Percentiles rank a stretch among this genome's conserved stretches.
These are phyloP conservation scores for Hypomecis atomaria DNA, from an alignment of 2,888 invertebrate genomes.

Conservation along the genomic window DNA sequence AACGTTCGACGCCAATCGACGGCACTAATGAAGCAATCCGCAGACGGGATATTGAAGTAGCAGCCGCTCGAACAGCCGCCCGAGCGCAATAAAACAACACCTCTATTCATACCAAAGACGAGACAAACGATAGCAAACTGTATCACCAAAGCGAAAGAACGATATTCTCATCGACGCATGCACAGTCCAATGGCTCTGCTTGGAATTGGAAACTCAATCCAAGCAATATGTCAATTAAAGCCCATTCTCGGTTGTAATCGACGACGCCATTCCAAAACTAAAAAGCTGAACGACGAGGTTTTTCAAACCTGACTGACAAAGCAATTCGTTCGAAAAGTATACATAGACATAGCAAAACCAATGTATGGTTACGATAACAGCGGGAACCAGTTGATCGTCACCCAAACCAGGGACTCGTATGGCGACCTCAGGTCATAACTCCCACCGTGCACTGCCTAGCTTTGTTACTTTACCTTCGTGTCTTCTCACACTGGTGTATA, in stretches of 20 bases:
- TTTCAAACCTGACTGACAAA: slow-evolving; percentile 74
- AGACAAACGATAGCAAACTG: slow-evolving; percentile 59
- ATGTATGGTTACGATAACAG: slow-evolving; percentile 77
- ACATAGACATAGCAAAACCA: slow-evolving; percentile 62
- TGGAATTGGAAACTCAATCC: slow-evolving; percentile 67
- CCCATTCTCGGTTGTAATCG: slow-evolving; percentile 68
- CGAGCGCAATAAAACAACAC: slow-evolving; percentile 75
- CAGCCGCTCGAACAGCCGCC: slow-evolving; percentile 67
- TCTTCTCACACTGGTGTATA: slow-evolving; percentile 77
- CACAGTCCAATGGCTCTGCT: slow-evolving; percentile 72
- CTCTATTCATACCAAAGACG: slow-evolving; percentile 53
- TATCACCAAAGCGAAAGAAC: slow-evolving; percentile 55
- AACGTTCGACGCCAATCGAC: slow-evolving; percentile 71
- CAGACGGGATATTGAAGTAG: slow-evolving; percentile 80
- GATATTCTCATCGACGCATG: slow-evolving; percentile 49
- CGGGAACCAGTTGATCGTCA: slow-evolving; percentile 67
- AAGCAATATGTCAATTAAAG: slow-evolving; percentile 78
- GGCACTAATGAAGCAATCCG: slow-evolving; percentile 81
- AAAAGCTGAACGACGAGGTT: slow-evolving; percentile 71
- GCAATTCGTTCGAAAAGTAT: slow-evolving; percentile 44
- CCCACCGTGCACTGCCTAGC: slow-evolving; percentile 80
- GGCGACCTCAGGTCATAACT: slow-evolving; percentile 79
- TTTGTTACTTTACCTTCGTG: slow-evolving; percentile 84
- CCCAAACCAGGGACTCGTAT: slow-evolving; percentile 81
- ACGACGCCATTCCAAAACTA: slow-evolving; percentile 65